These are phyloP conservation scores for Neotragus pygmaeus DNA, from an alignment of 2,113 vertebrate genomes.

Conservation along the genomic window DNA sequence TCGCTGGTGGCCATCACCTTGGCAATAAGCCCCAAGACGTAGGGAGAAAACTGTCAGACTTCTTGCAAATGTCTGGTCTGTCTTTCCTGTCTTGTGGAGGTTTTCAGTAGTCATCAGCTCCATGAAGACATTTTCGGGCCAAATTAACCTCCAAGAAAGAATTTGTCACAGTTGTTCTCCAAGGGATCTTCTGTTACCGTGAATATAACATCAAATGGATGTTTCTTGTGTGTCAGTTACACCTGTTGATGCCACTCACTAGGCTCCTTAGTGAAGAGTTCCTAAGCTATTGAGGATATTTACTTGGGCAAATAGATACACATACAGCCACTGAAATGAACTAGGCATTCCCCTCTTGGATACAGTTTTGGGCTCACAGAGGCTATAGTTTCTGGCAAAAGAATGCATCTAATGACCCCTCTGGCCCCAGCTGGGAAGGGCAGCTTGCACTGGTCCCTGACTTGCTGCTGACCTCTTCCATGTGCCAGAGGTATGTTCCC, in stretches of 20 bases:
- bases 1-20: neutral
- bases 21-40: neutral
- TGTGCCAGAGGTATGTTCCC: slow-evolving; percentile 66
- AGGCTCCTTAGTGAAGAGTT: neutral
- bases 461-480: slow-evolving; percentile 62
- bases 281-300: neutral
- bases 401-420: neutral
- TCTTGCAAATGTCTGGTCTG: neutral
- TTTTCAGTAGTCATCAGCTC: slow-evolving; percentile 13
- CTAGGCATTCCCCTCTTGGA: neutral
- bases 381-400: neutral
- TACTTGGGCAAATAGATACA: neutral
- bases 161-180: slow-evolving; percentile 78
- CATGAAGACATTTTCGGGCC: slow-evolving; percentile 31
- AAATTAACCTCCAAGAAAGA: slow-evolving; percentile 70
- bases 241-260: slow-evolving; percentile 69
- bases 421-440: neutral
- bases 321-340: neutral
- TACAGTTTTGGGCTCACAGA: neutral
- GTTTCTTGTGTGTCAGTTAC: slow-evolving; percentile 33
- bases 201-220: slow-evolving; percentile 62
- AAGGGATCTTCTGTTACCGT: slow-evolving; percentile 81
- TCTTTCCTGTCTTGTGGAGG: neutral
- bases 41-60: neutral
- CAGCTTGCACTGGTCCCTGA: slow-evolving; percentile 25